phyloP scores from a whole-genome alignment of 2,888 invertebrate species.

The Ctenicera cuprea region DNA sequence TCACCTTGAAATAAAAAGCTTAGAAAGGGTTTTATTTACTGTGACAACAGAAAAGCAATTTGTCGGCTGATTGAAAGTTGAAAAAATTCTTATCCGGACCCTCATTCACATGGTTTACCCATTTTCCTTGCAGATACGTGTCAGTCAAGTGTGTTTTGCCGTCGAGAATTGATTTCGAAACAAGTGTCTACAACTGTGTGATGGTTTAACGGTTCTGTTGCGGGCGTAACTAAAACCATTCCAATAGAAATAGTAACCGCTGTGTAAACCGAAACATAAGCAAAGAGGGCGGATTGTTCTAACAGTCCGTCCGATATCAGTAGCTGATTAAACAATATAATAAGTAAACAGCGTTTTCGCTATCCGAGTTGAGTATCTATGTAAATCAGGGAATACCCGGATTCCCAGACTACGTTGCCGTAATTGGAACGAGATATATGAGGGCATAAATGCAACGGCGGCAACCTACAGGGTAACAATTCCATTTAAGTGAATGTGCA shows the following conservation, averaged over 20 bases:
- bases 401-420: not conserved
- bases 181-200: not conserved
- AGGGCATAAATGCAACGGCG: slow-evolving; percentile 12
- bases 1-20: slow-evolving; percentile 12
- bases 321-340: slow-evolving; percentile 32
- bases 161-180: not conserved
- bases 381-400: slow-evolving; percentile 17
- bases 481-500: slow-evolving; percentile 20
- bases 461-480: slow-evolving; percentile 5
- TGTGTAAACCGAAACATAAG: not conserved
- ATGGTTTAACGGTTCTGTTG: not conserved
- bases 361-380: slow-evolving; percentile 37
- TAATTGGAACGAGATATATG: slow-evolving; percentile 28
- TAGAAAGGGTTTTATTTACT: slow-evolving; percentile 33
- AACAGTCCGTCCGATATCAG: not conserved
- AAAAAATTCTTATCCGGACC: slow-evolving; percentile 26
- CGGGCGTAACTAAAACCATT: not conserved
- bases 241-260: too few relatives aligned
- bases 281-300: not conserved
- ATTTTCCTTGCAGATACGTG: not conserved
- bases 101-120: slow-evolving; percentile 9
- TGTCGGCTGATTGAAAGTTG: slow-evolving; percentile 26
- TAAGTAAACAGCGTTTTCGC: slow-evolving; percentile 23
- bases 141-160: not conserved
- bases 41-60: slow-evolving; percentile 35